Evolutionary conservation across 35 echinoderm and acorn worm species (phyloP), one percentile per base, ranked within the genome.

Genomic region (Eucidaris tribuloides): DNA sequence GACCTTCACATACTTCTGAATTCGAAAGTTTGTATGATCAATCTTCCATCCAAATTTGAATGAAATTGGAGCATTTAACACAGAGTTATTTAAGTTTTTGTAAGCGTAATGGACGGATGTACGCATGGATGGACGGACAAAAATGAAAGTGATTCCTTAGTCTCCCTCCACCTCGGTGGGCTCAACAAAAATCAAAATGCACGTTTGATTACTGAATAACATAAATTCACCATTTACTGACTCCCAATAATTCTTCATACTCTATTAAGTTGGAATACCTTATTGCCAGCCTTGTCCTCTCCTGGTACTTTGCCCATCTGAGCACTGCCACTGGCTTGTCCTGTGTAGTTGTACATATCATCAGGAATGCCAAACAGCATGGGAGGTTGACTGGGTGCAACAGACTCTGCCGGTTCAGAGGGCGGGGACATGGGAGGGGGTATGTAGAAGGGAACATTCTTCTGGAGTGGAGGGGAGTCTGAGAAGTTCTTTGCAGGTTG

Each of bases 361-460:
- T 74, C 68, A 3, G 68, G 41, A 6, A 74, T 38, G 24, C 68
- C 44, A 23, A 35, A 74, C 68, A 74, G 29, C 29, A 59, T 71
- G 62, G 41, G 76, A 55, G 38, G 71, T 55, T 80, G 85, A 17
- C 28, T 58, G 37, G 40, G 46, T 25, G 44, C n/a, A 18, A 57
- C 71, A 36, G 23, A 36, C 63, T 76, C 85, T 46, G 20, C 9
- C 33, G 64, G 85, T 76, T 95, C 92, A 89, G 72, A 81, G 28
- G 92, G 92, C 42, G 92, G 92, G 50, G 86, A 90, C 32, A 95
- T 50, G 34, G 92, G 92, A 20, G 92, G 92, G 48, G 92, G 90
- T 87, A 95, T 95, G 78, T 90, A 95, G 52, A 95, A 88, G 33
- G 92, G 92, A 0, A 87, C 85, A 68, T 95, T 95, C 87, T 95